Evolutionary conservation across 2,113 vertebrate species (phyloP).

Genomic region (Strigops habroptila): DNA sequence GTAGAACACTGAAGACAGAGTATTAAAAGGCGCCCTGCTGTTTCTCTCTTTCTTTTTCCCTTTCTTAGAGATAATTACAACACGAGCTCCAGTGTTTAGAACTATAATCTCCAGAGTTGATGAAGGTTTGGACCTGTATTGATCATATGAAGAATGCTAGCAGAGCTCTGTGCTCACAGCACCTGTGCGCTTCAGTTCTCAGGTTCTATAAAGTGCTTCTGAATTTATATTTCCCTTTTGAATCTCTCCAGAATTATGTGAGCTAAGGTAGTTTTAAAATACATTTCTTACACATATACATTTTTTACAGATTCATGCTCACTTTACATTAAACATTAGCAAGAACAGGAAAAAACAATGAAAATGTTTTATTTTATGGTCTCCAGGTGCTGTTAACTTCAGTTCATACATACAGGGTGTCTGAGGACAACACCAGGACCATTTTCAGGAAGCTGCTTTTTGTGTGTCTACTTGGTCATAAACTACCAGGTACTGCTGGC

Average conservation of each 20-base stretch:
- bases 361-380: neutral
- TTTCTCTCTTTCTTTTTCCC: neutral
- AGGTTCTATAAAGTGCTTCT: neutral
- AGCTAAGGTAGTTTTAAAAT: neutral
- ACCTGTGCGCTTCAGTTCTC: accelerated
- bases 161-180: neutral
- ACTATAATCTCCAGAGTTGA: neutral
- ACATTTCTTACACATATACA: neutral
- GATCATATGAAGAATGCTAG: neutral
- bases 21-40: neutral
- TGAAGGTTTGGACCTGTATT: neutral
- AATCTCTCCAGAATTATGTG: neutral
- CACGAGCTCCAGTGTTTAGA: neutral
- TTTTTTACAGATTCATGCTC: neutral
- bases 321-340: neutral
- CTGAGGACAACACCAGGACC: neutral
- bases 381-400: neutral
- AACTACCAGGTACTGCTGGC: neutral
- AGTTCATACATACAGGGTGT: neutral
- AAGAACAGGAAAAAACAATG: neutral
- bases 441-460: neutral
- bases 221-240: neutral
- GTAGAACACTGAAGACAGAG: neutral
- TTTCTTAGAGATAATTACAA: neutral
- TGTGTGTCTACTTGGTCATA: neutral